Percentiles rank a stretch among this genome's conserved stretches.
These are phyloP conservation scores for Melipona bicolor DNA, from an alignment of 2,888 invertebrate genomes.

Conservation along the genomic window DNA sequence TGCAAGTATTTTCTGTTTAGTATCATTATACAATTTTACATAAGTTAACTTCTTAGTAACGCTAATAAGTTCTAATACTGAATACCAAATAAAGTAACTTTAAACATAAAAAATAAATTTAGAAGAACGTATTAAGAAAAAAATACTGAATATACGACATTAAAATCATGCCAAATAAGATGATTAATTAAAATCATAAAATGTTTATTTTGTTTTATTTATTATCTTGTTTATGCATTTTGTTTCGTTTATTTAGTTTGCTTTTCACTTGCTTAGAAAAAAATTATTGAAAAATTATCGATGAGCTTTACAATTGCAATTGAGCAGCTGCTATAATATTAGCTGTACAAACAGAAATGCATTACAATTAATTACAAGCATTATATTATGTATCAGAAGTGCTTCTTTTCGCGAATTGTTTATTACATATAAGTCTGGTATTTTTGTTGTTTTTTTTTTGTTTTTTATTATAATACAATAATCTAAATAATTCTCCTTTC, in stretches of 20 bases:
- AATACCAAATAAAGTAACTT: not conserved
- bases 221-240: conserved; percentile 57
- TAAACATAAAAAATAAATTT: conserved; percentile 17
- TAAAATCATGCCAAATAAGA: conserved; percentile 1
- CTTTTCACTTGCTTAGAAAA: conserved; percentile 56
- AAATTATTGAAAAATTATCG: conserved; percentile 52
- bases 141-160: conserved; percentile 15
- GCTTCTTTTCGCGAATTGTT: conserved; percentile 19
- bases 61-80: conserved; percentile 5
- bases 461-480: conserved; percentile 75
- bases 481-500: conserved; percentile 73
- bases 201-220: conserved; percentile 49
- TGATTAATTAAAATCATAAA: conserved; percentile 28
- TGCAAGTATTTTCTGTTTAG: conserved; percentile 16
- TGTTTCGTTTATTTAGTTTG: conserved; percentile 36
- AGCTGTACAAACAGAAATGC: conserved; percentile 63
- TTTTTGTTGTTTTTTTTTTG: conserved; percentile 70
- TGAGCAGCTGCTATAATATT: conserved; percentile 61
- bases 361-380: conserved; percentile 58
- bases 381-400: conserved; percentile 47
- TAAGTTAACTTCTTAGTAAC: not conserved
- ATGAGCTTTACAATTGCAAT: conserved; percentile 65
- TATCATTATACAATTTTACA: conserved; percentile 2
- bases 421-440: conserved; percentile 49
- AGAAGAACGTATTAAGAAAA: conserved; percentile 16